Percentiles rank a stretch among this genome's conserved stretches.
Conservation (phyloP, 2,888 invertebrate genomes). For the Agonum fuliginosum region DNA sequence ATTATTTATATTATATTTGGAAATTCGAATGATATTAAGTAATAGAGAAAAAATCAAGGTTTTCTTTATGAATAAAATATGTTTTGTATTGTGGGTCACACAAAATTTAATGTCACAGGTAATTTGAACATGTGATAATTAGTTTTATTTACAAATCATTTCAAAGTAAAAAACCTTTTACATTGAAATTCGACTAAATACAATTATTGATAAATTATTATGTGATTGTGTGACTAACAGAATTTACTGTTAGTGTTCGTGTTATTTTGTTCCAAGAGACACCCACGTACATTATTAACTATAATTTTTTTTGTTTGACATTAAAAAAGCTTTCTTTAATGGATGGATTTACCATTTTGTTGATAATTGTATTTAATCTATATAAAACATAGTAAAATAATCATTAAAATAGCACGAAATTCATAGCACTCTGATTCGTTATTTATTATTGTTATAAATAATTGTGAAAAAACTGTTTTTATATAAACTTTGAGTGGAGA, state of each 20-base stretch:
- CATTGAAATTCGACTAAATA: background rate
- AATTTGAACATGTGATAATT: slow-evolving; percentile 2
- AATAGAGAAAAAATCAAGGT: slow-evolving; percentile 2
- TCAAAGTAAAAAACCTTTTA: background rate
- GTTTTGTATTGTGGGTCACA: background rate
- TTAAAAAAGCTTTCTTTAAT: background rate
- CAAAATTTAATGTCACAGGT: slow-evolving; percentile 7
- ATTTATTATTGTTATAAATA: no score
- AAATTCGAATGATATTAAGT: no score
- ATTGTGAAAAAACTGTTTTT: no score
- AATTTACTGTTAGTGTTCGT: no score
- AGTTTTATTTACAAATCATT: slow-evolving; percentile 18
- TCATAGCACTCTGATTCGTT: no score
- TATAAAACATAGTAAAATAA: background rate
- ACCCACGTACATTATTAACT: slow-evolving; percentile 18
- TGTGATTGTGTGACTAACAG: slow-evolving; percentile 38
- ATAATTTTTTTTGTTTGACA: background rate
- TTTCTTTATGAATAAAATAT: background rate
- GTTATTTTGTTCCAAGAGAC: slow-evolving; percentile 28
- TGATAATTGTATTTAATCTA: no score
- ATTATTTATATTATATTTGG: no score
- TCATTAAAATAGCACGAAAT: no score
- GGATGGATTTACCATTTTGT: slow-evolving; percentile 17
- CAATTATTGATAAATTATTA: slow-evolving; percentile 7
- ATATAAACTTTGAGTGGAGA: no score